Conservation (phyloP, 2,113 vertebrate genomes). For the Corythaeola cristata region DNA sequence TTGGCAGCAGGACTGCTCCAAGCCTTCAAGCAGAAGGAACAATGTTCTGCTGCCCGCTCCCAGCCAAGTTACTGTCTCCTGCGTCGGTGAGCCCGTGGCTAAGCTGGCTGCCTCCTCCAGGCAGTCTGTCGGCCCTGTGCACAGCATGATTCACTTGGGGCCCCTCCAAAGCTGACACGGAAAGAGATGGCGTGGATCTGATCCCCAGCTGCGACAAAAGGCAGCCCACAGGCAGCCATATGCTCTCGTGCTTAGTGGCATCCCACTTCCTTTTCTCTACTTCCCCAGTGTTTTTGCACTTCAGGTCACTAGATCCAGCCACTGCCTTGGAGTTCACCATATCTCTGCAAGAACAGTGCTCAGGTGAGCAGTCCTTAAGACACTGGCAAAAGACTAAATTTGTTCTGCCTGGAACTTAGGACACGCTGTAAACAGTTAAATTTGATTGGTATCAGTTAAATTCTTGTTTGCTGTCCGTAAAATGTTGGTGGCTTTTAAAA, state of each 20-base stretch:
- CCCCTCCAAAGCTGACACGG: not conserved
- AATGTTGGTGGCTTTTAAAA: not conserved
- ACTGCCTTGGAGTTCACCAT: not conserved
- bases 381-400: not conserved
- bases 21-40: not conserved
- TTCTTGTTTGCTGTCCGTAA: not conserved
- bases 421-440: not conserved
- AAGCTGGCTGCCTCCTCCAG: not conserved
- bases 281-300: not conserved
- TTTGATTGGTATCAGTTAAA: not conserved
- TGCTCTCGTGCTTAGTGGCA: not conserved
- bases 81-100: fast-evolving
- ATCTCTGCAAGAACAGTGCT: not conserved
- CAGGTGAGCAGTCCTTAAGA: not conserved
- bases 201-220: not conserved
- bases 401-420: not conserved
- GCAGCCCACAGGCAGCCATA: not conserved
- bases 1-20: not conserved
- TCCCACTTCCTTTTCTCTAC: not conserved
- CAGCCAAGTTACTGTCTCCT: not conserved
- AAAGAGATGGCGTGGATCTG: not conserved
- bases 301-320: not conserved
- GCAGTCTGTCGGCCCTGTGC: not conserved
- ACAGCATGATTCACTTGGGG: fast-evolving
- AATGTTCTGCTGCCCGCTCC: not conserved